phyloP scores from a whole-genome alignment of 2,797 vertebrate species.

The Platalea minor region DNA sequence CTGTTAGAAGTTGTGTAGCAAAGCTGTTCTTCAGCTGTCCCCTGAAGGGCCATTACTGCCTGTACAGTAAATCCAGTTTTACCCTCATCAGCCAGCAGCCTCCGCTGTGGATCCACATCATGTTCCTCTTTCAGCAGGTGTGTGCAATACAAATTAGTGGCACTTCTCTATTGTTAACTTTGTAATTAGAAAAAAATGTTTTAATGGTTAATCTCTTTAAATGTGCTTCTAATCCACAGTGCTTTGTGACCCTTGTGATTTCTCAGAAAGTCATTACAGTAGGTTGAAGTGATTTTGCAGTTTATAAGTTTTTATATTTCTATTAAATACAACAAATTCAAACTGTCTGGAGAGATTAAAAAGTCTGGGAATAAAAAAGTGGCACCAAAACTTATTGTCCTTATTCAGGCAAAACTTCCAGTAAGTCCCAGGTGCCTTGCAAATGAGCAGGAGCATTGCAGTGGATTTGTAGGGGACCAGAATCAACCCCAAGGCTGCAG shows the following conservation, averaged over 20 bases:
- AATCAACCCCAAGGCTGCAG: neutral
- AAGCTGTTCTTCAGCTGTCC: conserved; percentile 92
- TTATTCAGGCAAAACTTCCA: neutral
- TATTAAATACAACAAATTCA: neutral
- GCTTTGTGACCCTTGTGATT: too few species aligned
- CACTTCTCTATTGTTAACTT: neutral
- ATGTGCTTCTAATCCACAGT: neutral
- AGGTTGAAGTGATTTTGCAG: neutral
- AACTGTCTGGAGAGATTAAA: neutral
- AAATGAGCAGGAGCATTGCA: neutral
- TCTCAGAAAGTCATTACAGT: fast-evolving
- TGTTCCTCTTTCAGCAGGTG: conserved; percentile 95
- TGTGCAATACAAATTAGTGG: neutral
- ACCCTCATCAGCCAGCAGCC: conserved; percentile 86
- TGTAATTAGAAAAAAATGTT: neutral
- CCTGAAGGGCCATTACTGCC: conserved; percentile 92
- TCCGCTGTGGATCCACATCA: conserved; percentile 92
- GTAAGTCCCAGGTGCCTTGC: neutral
- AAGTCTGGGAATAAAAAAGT: neutral
- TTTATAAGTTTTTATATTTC: neutral
- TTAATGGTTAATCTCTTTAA: neutral
- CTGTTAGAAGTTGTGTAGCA: conserved; percentile 81
- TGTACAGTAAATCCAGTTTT: conserved; percentile 92
- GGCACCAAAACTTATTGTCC: neutral
- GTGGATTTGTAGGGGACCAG: neutral